Evolutionary conservation across 2,113 vertebrate genomes (phyloP), one percentile per base, ranked within the genome.

Genomic region (Cebus imitator): DNA sequence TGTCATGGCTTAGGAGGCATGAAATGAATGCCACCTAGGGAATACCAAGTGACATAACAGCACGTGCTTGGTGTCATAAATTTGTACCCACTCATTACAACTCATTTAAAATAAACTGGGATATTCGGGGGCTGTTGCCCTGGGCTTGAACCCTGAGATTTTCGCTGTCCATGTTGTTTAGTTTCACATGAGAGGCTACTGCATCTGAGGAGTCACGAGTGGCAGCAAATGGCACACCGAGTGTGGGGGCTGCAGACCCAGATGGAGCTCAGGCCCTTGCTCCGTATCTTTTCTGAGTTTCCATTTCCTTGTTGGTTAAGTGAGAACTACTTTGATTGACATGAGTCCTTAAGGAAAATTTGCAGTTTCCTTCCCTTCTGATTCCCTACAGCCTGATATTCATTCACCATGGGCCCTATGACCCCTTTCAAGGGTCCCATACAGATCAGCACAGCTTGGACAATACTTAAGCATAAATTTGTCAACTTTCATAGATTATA

Each of bases 61-160:
- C 52, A 58, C 45, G 4, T 83, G 90, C 68, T 52, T 96, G 82
- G 50, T 14, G 37, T 91, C 82, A 87, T 48, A 0, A 32, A 90
- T 87, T 94, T 98, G 52, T 93, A 97, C 89, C 37, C 72, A 40
- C 32, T 96, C 58, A 86, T 93, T 93, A 64, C 25, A 50, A 64
- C 43, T 80, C 73, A 66, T 25, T 90, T 35, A 76, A 57, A 94
- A 87, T 80, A 70, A 87, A 93, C 30, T 57, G 45, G 2, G 3
- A 57, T 25, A 66, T 86, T 66, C 2, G 61, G 43, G 32, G 32
- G 25, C 82, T 68, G 16, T 66, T 43, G 23, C 61, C 75, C 43
- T 61, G 68, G 37, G 8, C 35, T 50, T 82, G 57, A 94, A 68
- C 5, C 3, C n/a, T 89, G 48, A 0, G 43, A 40, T 82, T 93